Evolutionary conservation across 1,140 invertebrate species (phyloP).

Genomic region (Nixonia krombeini): DNA sequence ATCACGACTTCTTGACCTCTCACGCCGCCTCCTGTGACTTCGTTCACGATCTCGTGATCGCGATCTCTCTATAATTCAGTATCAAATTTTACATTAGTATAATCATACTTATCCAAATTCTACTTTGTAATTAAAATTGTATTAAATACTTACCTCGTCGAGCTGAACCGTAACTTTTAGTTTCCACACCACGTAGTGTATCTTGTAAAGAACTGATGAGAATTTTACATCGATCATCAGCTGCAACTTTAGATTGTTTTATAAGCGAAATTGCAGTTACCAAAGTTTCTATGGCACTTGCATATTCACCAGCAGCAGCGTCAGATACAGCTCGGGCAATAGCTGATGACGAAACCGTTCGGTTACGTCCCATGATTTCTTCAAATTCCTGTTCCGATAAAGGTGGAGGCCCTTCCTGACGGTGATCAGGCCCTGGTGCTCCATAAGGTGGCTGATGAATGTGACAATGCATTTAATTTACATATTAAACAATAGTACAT

Average conservation of each 20-base stretch:
- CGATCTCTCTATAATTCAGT: constrained; percentile 75
- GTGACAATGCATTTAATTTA: no score
- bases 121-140: background rate
- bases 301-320: constrained; percentile 96
- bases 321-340: constrained; percentile 97
- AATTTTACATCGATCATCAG: constrained; percentile 98
- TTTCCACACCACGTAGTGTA: constrained; percentile 96
- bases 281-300: constrained; percentile 97
- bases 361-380: constrained; percentile 97
- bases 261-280: constrained; percentile 99
- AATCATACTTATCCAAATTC: constrained; percentile 2
- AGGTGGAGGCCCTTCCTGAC: constrained; percentile 76
- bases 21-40: constrained; percentile 78
- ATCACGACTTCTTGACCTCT: constrained; percentile 86
- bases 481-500: no score
- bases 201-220: constrained; percentile 97
- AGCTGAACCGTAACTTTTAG: constrained; percentile 91
- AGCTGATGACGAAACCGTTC: constrained; percentile 96
- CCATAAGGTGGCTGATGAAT: constrained; percentile 68
- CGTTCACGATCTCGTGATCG: constrained; percentile 83
- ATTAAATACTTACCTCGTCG: constrained; percentile 73
- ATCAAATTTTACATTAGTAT: background rate
- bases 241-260: constrained; percentile 96
- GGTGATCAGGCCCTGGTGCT: constrained; percentile 72
- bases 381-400: constrained; percentile 97